Evolutionary conservation across 2,113 vertebrate genomes (phyloP).

Genomic region (Lamprotornis superbus): DNA sequence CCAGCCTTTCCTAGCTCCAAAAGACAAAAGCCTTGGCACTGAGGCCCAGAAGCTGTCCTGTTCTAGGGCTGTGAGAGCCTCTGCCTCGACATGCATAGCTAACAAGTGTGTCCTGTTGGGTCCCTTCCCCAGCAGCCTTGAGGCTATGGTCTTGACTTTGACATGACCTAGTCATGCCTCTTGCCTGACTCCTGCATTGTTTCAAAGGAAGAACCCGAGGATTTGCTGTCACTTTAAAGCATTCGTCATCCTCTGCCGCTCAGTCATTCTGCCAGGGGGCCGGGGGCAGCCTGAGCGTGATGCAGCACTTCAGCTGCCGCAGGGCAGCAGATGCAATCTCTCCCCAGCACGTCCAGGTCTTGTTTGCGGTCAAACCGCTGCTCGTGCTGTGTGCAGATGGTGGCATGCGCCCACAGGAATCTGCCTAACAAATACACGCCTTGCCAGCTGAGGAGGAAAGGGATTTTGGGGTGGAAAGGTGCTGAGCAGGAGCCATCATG

Average conservation of each 20-base stretch:
- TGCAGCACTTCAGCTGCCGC: slow-evolving; percentile 11
- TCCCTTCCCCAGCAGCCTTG: background rate
- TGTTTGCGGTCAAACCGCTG: slow-evolving; percentile 21
- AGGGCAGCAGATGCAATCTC: slow-evolving; percentile 40
- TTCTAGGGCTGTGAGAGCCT: background rate
- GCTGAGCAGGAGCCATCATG: rapidly evolving
- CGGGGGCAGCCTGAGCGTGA: background rate
- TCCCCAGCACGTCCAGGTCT: background rate
- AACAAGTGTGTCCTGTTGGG: background rate
- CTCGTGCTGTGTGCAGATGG: background rate
- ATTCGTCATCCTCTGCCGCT: background rate
- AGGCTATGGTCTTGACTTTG: background rate
- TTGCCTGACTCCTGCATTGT: background rate
- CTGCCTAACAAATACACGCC: background rate
- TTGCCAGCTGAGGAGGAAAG: background rate
- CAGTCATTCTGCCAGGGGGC: background rate
- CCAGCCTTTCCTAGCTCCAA: background rate
- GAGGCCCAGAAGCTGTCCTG: background rate
- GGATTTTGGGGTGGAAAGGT: background rate
- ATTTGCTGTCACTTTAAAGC: background rate
- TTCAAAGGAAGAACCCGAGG: background rate
- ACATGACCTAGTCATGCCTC: background rate
- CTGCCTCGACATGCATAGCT: rapidly evolving
- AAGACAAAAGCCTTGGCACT: background rate
- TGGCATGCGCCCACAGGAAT: slow-evolving; percentile 9